Base-by-base conservation (phyloP, 2,113 vertebrate species). In the Thomomys bottae region DNA sequence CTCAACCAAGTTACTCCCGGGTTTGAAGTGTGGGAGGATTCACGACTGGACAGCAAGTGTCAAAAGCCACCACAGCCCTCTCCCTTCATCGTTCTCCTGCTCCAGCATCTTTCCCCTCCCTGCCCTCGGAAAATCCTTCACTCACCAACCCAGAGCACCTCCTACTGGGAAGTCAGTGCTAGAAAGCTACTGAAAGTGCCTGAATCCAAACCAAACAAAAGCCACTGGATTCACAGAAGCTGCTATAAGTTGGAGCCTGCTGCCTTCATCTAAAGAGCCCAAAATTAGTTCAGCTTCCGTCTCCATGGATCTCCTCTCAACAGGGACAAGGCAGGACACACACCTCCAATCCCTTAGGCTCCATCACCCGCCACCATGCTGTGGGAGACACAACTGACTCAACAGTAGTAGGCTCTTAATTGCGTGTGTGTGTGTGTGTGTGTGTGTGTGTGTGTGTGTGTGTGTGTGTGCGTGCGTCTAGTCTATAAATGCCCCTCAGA, bases 101-200 rank as follows among this genome's bases (percentile, higher is more conserved):
- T 42, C 26, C 45, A n/a, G 21, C 28, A 5, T 30, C 17, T 63
- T 3, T 9, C 21, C 30, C 17, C 40, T 70, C 28, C 49, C 28
- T 0, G 3, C 18, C 42, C 57, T 4, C 18, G 68, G 66, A 83
- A 42, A 76, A 90, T 26, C 14, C 54, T 21, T 59, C 54, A 4
- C 15, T 64, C 40, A 34, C 45, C 59, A 67, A n/a, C 34, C 64
- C 15, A 57, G 28, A 64, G 30, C 28, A 23, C 45, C 18, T 28
- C 57, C 6, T 2, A 0, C 0, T 28, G 12, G 24, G 36, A 45
- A 40, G 28, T 8, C 40, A 45, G 18, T 1, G 8, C 64, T 18
- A 30, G 45, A n/a, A 63, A 59, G 14, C 24, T 14, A 18, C 54
- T 26, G 61, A 40, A 63, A 84, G 17, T 6, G 81, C 40, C 78